Conservation (phyloP, 2,888 invertebrate species). For the Chorisops tibialis region DNA sequence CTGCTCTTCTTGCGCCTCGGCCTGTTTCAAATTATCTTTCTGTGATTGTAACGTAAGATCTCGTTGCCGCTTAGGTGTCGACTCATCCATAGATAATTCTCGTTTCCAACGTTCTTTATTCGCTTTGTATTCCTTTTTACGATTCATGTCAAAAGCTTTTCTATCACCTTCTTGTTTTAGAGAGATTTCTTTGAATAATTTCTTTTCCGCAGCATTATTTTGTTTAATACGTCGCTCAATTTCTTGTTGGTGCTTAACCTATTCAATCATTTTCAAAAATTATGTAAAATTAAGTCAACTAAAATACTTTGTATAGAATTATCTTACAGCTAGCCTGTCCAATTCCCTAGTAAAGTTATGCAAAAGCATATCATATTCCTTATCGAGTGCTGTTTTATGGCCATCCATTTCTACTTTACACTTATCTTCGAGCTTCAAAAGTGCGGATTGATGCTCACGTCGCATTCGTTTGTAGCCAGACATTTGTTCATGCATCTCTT, state of each 20-base stretch:
- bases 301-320: background rate
- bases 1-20: slow-evolving; percentile 88
- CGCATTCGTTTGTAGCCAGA: slow-evolving; percentile 97
- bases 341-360: slow-evolving; percentile 90
- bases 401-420: slow-evolving; percentile 96
- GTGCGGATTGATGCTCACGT: slow-evolving; percentile 92
- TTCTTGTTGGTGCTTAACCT: slow-evolving; percentile 74
- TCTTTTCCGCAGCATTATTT: slow-evolving; percentile 86
- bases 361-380: slow-evolving; percentile 91
- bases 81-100: slow-evolving; percentile 86
- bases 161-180: slow-evolving; percentile 86
- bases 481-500: slow-evolving; percentile 99
- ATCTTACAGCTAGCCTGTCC: slow-evolving; percentile 71
- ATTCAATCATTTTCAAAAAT: slow-evolving; percentile 31
- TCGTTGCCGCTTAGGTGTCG: slow-evolving; percentile 85
- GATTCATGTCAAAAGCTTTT: slow-evolving; percentile 86
- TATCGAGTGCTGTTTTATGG: slow-evolving; percentile 90
- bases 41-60: slow-evolving; percentile 88
- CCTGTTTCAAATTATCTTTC: slow-evolving; percentile 86
- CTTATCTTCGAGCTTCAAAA: slow-evolving; percentile 89
- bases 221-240: slow-evolving; percentile 79
- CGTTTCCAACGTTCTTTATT: slow-evolving; percentile 97
- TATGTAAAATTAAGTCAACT: background rate
- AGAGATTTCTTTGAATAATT: slow-evolving; percentile 87
- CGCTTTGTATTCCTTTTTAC: slow-evolving; percentile 94